Base-by-base conservation (phyloP, 2,888 invertebrate genomes). In the Cerceris ruficornis region DNA sequence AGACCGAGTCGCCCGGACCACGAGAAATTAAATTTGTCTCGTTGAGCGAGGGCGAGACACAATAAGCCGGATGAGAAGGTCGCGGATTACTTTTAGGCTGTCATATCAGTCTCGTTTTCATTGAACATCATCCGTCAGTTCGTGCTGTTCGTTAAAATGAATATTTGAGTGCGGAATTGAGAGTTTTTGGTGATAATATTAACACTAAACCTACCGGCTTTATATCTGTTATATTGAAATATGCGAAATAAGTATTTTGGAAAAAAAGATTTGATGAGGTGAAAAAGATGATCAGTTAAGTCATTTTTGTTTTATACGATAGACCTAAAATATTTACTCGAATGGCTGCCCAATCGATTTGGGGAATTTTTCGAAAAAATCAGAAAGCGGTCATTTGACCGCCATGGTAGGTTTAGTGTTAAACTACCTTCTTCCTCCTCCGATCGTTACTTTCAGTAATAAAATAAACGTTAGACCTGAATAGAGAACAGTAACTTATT, bases 21-120 rank as follows among this genome's bases (percentile, higher is more conserved):
- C 52, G 60, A 84, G 81, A 86, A 86, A 87, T 87, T 83, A 84
- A 87, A 88, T 88, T 86, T 80, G 80, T 81, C 77, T 72, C 61
- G 79, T 74, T 75, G 73, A 75, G 69, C 77, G 62, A 66, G 80
- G 62, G 65, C 57, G 69, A 65, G 70, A 62, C 68, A 84, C 83
- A 86, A 85, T 84, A 77, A 83, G 75, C 77, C 74, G 83, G 82
- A 85, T 72, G 83, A 83, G 77, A 77, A 71, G 73, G 66, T 64
- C 69, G 61, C 71, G 74, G 80, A 85, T 85, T 85, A 83, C 70
- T 66, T 66, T 57, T 57, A 66, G 66, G 42, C 46, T 69, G 82
- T 71, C 74, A 54, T 58, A 61, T 57, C 43, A 55, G 43, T 62
- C 54, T 54, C 52, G 54, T 55, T 55, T 55, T 17, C 55, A 28